Conservation (phyloP, 2,888 invertebrate genomes). For the Tupiocoris notatus region DNA sequence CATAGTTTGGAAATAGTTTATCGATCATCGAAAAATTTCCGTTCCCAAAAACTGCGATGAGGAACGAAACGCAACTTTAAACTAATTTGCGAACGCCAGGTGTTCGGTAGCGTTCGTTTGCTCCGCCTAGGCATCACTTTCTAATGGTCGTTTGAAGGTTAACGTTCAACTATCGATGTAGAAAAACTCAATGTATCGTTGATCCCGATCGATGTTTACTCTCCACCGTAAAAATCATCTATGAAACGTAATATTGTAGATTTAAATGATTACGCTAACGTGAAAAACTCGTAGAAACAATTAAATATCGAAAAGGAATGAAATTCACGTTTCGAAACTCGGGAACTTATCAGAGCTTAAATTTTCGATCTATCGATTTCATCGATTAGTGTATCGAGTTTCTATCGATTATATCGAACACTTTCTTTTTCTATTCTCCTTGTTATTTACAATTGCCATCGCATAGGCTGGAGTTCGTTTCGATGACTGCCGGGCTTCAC, state of each 20-base stretch:
- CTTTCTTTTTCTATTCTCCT: no score
- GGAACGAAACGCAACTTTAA: background rate
- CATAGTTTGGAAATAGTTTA: no score
- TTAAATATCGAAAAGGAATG: no score
- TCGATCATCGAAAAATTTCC: no score
- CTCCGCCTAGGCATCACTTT: background rate
- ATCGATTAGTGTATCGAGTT: no score
- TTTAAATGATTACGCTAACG: no score
- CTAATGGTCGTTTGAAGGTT: background rate
- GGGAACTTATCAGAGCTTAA: no score
- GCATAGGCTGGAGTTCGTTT: conserved; percentile 20
- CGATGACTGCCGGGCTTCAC: conserved; percentile 22
- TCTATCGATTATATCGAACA: background rate
- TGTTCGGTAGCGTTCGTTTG: background rate
- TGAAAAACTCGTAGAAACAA: background rate
- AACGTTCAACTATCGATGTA: background rate
- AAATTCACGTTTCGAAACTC: no score
- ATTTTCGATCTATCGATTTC: no score
- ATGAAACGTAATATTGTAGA: no score
- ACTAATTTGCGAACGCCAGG: background rate
- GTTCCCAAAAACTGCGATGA: background rate
- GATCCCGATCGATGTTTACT: background rate
- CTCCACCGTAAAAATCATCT: no score
- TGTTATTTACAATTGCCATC: conserved; percentile 23
- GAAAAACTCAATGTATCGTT: background rate